Base-by-base conservation (phyloP, 2,113 vertebrate genomes). In the Barnardius zonarius region DNA sequence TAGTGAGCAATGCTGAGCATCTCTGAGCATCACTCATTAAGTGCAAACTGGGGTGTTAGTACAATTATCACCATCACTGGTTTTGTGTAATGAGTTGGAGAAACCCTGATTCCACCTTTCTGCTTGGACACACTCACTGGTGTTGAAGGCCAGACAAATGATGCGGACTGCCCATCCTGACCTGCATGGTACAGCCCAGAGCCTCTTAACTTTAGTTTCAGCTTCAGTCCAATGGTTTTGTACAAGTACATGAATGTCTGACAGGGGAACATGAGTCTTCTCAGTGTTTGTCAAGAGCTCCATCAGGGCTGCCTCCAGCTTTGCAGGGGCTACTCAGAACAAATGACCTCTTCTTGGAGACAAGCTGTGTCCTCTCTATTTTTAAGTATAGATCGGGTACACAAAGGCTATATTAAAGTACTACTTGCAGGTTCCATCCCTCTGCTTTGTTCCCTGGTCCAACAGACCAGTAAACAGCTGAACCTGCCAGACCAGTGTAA, bases 1-100 rank as follows among this genome's bases (percentile, higher is more conserved):
- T 16, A 77, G 37, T 0, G 5, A 59, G 37, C 43, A 54, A 9
- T 0, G 4, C 27, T 76, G 46, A 25, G 20, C 0, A 0, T 13
- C n/a, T 91, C 83, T 52, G 11, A 27, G 20, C n/a, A 72, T 39
- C 54, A 9, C 59, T 74, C 51, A 20, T 27, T 25, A 46, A n/a
- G 43, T 44, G 51, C 33, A 69, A 43, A 68, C 28, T 18, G 48
- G n/a, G 30, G 6, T 54, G 27, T 84, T 73, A 61, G 35, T 74
- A 31, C 44, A 57, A 33, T 86, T 89, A 37, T 11, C 35, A 27
- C 55, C 25, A 17, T 52, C 5, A 5, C 33, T 66, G 49, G 41
- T 90, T 96, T 80, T 49, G 43, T 88, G 80, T 31, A 63, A 54
- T 63, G 37, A 74, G 33, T 67, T 55, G 48, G 33, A 70, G 33